Evolutionary conservation across 2,113 vertebrate genomes (phyloP), one percentile per base, ranked within the genome.

Genomic region (Gadus chalcogrammus): DNA sequence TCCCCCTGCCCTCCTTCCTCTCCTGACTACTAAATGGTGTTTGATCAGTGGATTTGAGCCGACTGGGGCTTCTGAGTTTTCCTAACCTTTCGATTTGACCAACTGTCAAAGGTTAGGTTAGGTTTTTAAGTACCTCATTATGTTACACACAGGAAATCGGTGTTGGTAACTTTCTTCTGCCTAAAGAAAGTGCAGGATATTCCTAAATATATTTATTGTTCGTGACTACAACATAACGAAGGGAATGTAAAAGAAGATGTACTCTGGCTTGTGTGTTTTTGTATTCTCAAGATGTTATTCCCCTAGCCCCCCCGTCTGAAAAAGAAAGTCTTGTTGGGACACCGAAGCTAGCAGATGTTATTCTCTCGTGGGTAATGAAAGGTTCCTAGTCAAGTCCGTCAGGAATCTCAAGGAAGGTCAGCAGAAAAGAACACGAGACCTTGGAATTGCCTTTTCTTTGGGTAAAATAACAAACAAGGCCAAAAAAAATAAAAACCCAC

Each of bases 181-280:
- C 24, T 3, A 66, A 70, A 75, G 61, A 75, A 77, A 17, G 20
- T 48, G 42, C 72, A 82, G 74, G 66, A 77, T 78, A 83, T 84
- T 89, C 87, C 89, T 85, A 82, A 67, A 24, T 24, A 38, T 74
- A 89, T 90, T 81, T 84, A 89, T 89, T 87, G 79, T 75, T 56
- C 73, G 69, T 53, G 42, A 75, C 69, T 71, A 55, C 68, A 35
- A 75, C 72, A 73, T 75, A 5, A 35, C 75, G 79, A 18, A 42
- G 59, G 70, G 82, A 82, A 79, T 61, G 31, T 79, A 69, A 64
- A 48, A 67, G 12, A 64, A 84, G 64, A 65, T 13, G n/a, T 48
- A 48, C 42, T 48, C 8, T 48, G 42, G 31, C 8, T 48, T 48
- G 2, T 9, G 42, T 48, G 42, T 48, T 48, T 4, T 13, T 48